Percentiles rank a stretch among this genome's conserved stretches.
Evolutionary conservation across 2,113 vertebrate genomes (phyloP).

Genomic region (Limnothrissa miodon): DNA sequence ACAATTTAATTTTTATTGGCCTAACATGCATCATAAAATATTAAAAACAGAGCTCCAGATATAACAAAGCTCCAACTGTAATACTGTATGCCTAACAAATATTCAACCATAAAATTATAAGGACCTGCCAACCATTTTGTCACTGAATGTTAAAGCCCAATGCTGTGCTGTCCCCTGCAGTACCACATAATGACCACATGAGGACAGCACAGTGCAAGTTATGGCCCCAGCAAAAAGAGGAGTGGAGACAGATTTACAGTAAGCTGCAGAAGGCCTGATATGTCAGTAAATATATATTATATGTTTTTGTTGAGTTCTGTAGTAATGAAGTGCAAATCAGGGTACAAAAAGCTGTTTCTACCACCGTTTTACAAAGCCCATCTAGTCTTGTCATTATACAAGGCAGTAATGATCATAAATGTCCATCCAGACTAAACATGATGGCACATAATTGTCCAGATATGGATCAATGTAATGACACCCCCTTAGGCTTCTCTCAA

Average conservation of each 20-base stretch:
- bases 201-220: conserved; percentile 69
- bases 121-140: not conserved
- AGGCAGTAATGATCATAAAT: not conserved
- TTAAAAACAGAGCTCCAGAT: not conserved
- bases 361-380: not conserved
- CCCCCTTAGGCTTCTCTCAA: not conserved
- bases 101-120: not conserved
- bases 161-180: conserved; percentile 29
- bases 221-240: not conserved
- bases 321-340: not conserved
- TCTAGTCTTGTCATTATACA: not conserved
- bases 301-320: not conserved
- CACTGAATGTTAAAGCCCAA: not conserved
- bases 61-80: no score
- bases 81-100: no score
- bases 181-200: conserved; percentile 58
- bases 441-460: not conserved
- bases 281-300: not conserved
- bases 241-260: not conserved
- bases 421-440: not conserved
- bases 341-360: not conserved
- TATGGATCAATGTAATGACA: not conserved
- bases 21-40: not conserved
- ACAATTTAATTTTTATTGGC: no score
- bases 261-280: not conserved